Base-by-base conservation (phyloP, 2,888 invertebrate species). In the Alviniconcha strummeri region DNA sequence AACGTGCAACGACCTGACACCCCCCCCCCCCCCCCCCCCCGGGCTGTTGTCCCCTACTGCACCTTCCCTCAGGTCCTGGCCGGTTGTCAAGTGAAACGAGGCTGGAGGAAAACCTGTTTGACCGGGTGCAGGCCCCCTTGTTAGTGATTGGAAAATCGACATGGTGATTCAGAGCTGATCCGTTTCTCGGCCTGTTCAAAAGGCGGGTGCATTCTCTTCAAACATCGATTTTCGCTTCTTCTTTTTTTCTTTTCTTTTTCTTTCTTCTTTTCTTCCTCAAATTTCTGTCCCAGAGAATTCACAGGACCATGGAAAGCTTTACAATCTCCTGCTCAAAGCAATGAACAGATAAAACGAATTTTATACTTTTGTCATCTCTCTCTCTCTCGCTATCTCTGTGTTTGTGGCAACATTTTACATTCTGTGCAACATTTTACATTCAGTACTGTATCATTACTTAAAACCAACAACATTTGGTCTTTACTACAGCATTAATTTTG, bases 151-250 rank as follows among this genome's bases (percentile, higher is more conserved):
- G 78, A 78, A 78, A 78, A 78, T 78, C 78, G 64, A 78, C 78
- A 78, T n/a, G 60, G 78, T 78, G 78, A 78, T 78, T 78, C 78
- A 78, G 78, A 64, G 60, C 57, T 78, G 57, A 74, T 74, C 74
- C 36, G 74, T 74, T n/a, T 55, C 17, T 17, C 36, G 36, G 17
- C 55, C 54, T 75, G 55, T 52, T 55, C 13, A 72, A 75, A 75
- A 54, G 55, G 17, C 55, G 52, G 13, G 56, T 36, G 56, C 78
- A 6, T 78, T 78, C 64, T 75, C 78, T 64, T n/a, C 78, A 64
- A 60, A 64, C 64, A 78, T 78, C 57, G 78, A 78, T 78, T 52
- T 57, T 64, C 13, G 60, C 78, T 52, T 78, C 78, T 52, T 78
- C 60, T 1, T 13, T 60, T 60, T 60, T 36, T 78, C 15, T 57